Base-by-base conservation (phyloP, 2,113 vertebrate species). In the Oryzias melastigma region DNA sequence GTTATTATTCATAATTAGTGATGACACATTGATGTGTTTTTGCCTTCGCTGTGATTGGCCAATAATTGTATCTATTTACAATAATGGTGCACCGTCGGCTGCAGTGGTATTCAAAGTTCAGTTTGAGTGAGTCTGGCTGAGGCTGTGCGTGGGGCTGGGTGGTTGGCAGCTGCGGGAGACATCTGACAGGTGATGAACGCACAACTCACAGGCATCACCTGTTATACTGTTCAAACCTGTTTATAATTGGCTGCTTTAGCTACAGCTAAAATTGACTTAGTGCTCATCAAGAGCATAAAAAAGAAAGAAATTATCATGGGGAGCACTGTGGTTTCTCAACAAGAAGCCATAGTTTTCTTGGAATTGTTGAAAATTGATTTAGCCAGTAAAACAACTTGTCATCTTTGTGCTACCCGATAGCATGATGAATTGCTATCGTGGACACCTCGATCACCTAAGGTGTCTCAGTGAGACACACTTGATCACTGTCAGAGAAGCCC, bases 351-450 rank as follows among this genome's bases (percentile, higher is more conserved):
- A 62, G 69, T 75, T 50, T 46, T 65, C 82, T 65, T 71, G 57
- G 89, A 88, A 83, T 52, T 74, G 82, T 65, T 73, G 68, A 68
- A 66, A 84, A 88, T 88, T 72, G 64, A 81, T 91, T 70, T 57
- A 22, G 75, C 64, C 86, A 88, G 81, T 67, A 80, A 81, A 90
- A 84, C 85, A 90, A 85, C 83, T 81, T 92, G 75, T 87, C 74
- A 87, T 88, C 89, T 87, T 61, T 62, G 83, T 72, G 77, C 59
- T 80, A 47, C 50, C 19, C 80, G 87, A 60, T 87, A 90, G 85
- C 86, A 83, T 91, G 89, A 92, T 91, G 86, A 90, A 93, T 92
- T 82, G 85, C 89, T 73, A 85, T 77, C 63, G 83, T 77, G 83
- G 82, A 91, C 54, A 86, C 77, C 70, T 91, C 64, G 80, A 85